Conservation (phyloP, 2,888 invertebrate genomes). For the Pedicia rivosa region DNA sequence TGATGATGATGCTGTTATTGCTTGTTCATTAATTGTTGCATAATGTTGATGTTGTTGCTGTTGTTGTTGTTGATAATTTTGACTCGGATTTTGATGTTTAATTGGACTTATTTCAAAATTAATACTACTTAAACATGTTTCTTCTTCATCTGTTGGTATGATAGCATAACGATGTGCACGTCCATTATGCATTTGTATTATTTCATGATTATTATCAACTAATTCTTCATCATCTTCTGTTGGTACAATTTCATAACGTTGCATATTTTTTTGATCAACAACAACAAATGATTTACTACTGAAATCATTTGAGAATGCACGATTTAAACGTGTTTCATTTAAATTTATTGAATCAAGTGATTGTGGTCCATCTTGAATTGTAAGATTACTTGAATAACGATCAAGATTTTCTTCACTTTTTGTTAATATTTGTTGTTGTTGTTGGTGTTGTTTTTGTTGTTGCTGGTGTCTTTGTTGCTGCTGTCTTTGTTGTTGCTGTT, state of each 20-base stretch:
- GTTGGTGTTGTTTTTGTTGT: no score
- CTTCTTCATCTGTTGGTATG: slow-evolving; percentile 37
- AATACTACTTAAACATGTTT: slow-evolving; percentile 26
- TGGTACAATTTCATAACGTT: slow-evolving; percentile 47
- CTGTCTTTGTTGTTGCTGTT: no score
- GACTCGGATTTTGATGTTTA: slow-evolving; percentile 8
- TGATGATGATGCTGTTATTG: no score
- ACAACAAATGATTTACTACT: slow-evolving; percentile 28
- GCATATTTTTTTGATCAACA: slow-evolving; percentile 37
- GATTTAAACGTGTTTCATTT: slow-evolving; percentile 19
- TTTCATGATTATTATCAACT: slow-evolving; percentile 30
- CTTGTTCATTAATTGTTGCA: slow-evolving; percentile 15
- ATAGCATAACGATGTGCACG: slow-evolving; percentile 38
- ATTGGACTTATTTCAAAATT: slow-evolving; percentile 30
- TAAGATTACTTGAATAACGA: slow-evolving; percentile 16
- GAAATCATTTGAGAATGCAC: slow-evolving; percentile 31
- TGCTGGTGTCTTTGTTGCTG: no score
- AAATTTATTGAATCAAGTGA: no score
- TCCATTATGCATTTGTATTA: slow-evolving; percentile 32
- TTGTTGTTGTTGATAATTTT: neutral
- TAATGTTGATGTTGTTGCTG: slow-evolving; percentile 7
- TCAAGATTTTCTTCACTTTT: slow-evolving; percentile 28
- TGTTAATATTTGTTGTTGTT: slow-evolving; percentile 20
- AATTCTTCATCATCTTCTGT: slow-evolving; percentile 40
- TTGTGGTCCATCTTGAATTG: neutral